phyloP scores from a whole-genome alignment of 2,113 vertebrate genomes.

The Notiomystis cincta region DNA sequence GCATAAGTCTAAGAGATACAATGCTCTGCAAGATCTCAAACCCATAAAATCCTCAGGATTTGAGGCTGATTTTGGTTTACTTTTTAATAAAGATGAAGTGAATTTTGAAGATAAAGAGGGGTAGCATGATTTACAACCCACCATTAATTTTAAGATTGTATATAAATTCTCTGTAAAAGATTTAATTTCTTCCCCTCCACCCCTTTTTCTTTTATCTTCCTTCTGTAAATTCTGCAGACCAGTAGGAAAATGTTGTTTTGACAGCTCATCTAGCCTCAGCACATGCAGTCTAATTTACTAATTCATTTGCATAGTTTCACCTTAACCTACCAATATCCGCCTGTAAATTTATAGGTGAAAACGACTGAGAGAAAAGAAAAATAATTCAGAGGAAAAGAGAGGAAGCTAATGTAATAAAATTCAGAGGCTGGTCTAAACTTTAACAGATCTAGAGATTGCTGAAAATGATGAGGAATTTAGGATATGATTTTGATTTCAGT shows the following conservation, averaged over 20 bases:
- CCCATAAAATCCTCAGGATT: neutral
- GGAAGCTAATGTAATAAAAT: neutral
- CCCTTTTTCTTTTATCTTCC: rapidly evolving
- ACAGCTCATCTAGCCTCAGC: neutral
- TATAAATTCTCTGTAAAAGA: neutral
- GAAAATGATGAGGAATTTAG: neutral
- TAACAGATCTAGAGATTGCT: neutral
- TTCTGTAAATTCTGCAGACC: neutral
- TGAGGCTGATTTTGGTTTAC: neutral
- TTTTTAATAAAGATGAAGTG: neutral
- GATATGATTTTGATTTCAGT: neutral
- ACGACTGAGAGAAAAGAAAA: neutral
- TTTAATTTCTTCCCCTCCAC: rapidly evolving
- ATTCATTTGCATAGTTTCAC: neutral
- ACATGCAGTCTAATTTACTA: neutral
- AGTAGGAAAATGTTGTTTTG: neutral
- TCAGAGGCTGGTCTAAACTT: neutral
- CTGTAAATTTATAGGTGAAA: neutral
- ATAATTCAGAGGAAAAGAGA: neutral
- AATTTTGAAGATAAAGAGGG: neutral
- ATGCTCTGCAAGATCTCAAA: neutral
- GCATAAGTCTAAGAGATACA: neutral
- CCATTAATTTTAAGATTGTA: neutral
- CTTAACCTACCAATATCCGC: neutral
- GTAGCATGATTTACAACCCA: neutral